A percentile compares a stretch with the other conserved stretches of the same genome.
Evolutionary conservation across 2,888 invertebrate species (phyloP).

Genomic region (Harpagoxenus sublaevis): DNA sequence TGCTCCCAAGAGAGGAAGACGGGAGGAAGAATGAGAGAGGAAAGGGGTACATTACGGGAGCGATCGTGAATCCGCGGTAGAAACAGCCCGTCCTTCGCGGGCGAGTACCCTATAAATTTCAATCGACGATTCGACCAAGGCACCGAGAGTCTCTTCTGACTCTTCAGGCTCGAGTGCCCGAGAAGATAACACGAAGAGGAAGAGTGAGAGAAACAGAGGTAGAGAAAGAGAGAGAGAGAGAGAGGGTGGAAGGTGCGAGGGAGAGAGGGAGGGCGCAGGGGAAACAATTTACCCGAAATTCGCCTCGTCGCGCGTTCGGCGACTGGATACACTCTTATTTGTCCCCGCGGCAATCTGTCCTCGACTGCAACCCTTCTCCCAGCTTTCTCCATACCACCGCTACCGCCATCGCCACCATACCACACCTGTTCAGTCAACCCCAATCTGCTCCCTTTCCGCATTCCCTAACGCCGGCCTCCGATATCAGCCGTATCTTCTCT

Average conservation of each 20-base stretch:
- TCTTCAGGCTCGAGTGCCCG: conserved; percentile 64
- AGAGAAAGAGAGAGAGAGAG: conserved; percentile 44
- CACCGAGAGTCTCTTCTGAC: conserved; percentile 68
- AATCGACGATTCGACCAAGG: conserved; percentile 72
- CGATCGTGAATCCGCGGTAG: conserved; percentile 51
- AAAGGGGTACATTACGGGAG: conserved; percentile 30
- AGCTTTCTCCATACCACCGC: conserved; percentile 66
- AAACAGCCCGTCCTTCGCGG: conserved; percentile 62
- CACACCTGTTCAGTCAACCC: conserved; percentile 49
- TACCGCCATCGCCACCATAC: conserved; percentile 52
- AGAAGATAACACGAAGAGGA: conserved; percentile 64
- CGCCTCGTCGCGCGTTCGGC: conserved; percentile 82
- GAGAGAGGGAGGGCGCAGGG: conserved; percentile 62
- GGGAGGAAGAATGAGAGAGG: background rate
- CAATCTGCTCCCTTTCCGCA: conserved; percentile 52
- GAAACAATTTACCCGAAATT: conserved; percentile 85
- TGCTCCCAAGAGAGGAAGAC: conserved; percentile 30
- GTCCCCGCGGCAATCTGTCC: conserved; percentile 83
- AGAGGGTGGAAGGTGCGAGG: conserved; percentile 27
- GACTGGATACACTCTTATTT: conserved; percentile 83
- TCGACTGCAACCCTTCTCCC: conserved; percentile 77
- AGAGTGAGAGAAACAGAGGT: conserved; percentile 29
- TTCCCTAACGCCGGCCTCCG: conserved; percentile 61
- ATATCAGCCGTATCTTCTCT: conserved; percentile 45
- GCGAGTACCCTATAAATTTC: conserved; percentile 72